phyloP scores from a whole-genome alignment of 1,140 invertebrate genomes.

The Rhopalosiphum maidis region DNA sequence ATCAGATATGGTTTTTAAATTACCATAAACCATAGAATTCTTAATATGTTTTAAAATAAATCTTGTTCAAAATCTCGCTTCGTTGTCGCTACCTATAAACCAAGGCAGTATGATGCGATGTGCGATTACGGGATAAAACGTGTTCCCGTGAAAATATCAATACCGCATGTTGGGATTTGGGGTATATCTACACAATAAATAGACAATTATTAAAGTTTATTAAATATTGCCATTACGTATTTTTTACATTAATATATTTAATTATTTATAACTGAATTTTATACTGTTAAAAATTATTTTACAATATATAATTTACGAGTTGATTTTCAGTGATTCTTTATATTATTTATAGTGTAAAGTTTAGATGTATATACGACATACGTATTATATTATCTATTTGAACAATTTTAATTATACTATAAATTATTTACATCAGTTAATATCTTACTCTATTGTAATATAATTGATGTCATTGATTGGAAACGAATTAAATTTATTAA shows the following conservation, averaged over 20 bases:
- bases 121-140: background rate
- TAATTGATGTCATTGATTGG: too few relatives aligned
- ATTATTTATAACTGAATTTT: background rate
- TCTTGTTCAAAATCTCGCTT: background rate
- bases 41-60: background rate
- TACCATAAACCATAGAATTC: background rate
- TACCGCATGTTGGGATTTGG: background rate
- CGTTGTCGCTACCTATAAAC: background rate
- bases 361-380: too few relatives aligned
- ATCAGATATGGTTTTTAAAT: background rate
- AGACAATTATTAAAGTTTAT: background rate
- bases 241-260: background rate
- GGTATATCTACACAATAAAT: background rate
- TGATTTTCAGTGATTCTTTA: too few relatives aligned
- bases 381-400: too few relatives aligned
- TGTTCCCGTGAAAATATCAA: background rate
- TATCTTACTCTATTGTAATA: too few relatives aligned
- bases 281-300: too few relatives aligned
- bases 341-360: too few relatives aligned
- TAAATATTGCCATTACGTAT: background rate
- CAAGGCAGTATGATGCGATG: background rate
- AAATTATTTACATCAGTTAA: too few relatives aligned
- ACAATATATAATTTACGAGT: too few relatives aligned
- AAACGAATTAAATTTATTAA: too few relatives aligned
- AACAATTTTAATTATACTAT: too few relatives aligned